Conservation (phyloP, 1,140 invertebrate species). For the Adoxophyes honmai region DNA sequence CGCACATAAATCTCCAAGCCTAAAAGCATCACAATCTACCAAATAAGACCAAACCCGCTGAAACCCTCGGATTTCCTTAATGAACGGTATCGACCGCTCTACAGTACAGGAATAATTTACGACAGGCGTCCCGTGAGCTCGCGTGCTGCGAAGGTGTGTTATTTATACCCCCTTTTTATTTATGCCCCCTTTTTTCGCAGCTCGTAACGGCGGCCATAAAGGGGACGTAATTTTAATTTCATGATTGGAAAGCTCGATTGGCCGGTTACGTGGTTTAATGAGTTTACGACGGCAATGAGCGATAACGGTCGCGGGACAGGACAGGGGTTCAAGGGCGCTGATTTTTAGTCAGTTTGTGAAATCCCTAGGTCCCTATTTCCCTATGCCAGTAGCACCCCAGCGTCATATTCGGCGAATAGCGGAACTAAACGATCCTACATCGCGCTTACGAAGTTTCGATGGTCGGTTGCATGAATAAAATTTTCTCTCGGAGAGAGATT, state of each 20-base stretch:
- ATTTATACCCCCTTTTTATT: constrained; percentile 75
- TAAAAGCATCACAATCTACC: no score
- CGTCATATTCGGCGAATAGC: no score
- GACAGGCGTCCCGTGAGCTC: constrained; percentile 44
- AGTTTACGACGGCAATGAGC: constrained; percentile 64
- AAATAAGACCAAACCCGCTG: constrained; percentile 17
- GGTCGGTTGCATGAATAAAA: no score
- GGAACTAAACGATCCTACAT: no score
- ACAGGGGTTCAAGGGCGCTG: constrained; percentile 32
- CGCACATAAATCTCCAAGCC: no score
- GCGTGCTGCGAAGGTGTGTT: constrained; percentile 72
- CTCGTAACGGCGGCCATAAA: constrained; percentile 71
- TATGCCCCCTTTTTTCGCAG: constrained; percentile 76
- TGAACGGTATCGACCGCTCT: constrained; percentile 67
- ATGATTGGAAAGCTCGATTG: constrained; percentile 75
- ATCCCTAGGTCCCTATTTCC: no score
- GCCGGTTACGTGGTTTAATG: constrained; percentile 72
- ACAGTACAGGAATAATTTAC: constrained; percentile 70
- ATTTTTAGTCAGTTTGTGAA: constrained; percentile 14
- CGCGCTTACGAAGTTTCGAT: no score
- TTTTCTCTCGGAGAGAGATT: no score
- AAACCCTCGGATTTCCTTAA: constrained; percentile 61
- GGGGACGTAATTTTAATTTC: constrained; percentile 75
- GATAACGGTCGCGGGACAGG: constrained; percentile 57
- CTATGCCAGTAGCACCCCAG: no score